Evolutionary conservation across 2,888 invertebrate species (phyloP).

Genomic region (Diaprepes abbreviatus): DNA sequence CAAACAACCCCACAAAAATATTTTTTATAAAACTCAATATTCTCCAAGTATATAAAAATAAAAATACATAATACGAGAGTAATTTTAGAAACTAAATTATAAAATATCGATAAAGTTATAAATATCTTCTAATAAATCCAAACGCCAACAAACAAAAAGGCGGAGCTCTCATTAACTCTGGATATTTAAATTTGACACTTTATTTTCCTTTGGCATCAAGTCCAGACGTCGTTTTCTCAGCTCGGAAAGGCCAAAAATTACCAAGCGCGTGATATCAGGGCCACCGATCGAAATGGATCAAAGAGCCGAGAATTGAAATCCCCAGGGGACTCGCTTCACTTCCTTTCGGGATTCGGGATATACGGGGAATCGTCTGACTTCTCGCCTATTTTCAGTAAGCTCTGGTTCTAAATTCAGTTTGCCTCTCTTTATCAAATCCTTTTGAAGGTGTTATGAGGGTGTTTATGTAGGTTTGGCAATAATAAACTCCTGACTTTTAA

Average conservation of each 20-base stretch:
- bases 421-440: constrained; percentile 37
- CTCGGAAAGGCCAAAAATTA: constrained; percentile 52
- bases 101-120: background rate
- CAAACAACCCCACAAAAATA: too few relatives aligned
- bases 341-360: constrained; percentile 18
- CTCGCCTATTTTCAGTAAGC: constrained; percentile 41
- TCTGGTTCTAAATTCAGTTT: constrained; percentile 39
- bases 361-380: constrained; percentile 29
- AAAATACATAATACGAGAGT: too few relatives aligned
- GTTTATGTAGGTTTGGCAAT: constrained; percentile 37
- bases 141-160: constrained; percentile 21
- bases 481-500: constrained; percentile 31
- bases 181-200: constrained; percentile 46
- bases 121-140: background rate
- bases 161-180: constrained; percentile 23
- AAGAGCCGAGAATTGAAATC: constrained; percentile 66
- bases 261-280: constrained; percentile 59
- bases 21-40: too few relatives aligned
- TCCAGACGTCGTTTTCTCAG: constrained; percentile 62
- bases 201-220: constrained; percentile 62
- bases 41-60: too few relatives aligned
- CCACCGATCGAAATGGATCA: constrained; percentile 62
- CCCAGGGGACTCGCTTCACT: constrained; percentile 59
- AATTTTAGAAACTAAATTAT: too few relatives aligned
- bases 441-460: constrained; percentile 37